A percentile compares a stretch with the other conserved stretches of the same genome.
phyloP scores from a whole-genome alignment of 2,113 vertebrate species.

The Lasiurus cinereus region DNA sequence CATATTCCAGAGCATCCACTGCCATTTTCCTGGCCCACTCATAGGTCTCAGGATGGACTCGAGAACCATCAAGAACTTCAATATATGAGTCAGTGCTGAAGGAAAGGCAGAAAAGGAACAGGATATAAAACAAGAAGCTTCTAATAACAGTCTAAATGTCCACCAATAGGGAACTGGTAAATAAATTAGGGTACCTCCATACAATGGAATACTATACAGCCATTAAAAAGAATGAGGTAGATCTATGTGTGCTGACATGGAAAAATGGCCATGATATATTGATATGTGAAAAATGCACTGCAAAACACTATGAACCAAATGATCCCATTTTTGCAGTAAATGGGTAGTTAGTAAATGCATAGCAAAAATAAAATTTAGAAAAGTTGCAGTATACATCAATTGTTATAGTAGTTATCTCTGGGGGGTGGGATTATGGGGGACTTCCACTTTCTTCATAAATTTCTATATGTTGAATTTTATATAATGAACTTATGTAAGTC shows the following conservation, averaged over 20 bases:
- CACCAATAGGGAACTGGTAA: constrained; percentile 76
- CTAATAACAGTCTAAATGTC: constrained; percentile 67
- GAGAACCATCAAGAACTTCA: constrained; percentile 97
- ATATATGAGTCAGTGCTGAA: constrained; percentile 99
- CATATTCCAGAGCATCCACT: constrained; percentile 97
- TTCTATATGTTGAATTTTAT: constrained; percentile 75
- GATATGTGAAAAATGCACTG: constrained; percentile 81
- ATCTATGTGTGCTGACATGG: constrained; percentile 81
- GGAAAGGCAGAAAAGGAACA: constrained; percentile 57
- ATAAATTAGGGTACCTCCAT: constrained; percentile 78
- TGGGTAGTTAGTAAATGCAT: constrained; percentile 84
- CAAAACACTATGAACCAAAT: constrained; percentile 82
- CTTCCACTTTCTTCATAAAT: constrained; percentile 82
- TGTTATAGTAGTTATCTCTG: constrained; percentile 82
- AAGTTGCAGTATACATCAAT: constrained; percentile 78
- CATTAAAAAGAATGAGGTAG: constrained; percentile 80
- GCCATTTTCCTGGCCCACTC: constrained; percentile 99
- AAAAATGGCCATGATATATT: constrained; percentile 77
- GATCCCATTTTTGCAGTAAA: constrained; percentile 79
- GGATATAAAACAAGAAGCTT: constrained; percentile 68
- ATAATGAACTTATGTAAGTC: constrained; percentile 64
- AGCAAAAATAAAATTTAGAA: constrained; percentile 83
- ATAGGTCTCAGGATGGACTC: constrained; percentile 98
- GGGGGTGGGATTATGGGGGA: constrained; percentile 84
- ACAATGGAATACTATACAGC: constrained; percentile 75